Conservation (phyloP, 1,140 invertebrate species). For the Panagrolaimus sp. region DNA sequence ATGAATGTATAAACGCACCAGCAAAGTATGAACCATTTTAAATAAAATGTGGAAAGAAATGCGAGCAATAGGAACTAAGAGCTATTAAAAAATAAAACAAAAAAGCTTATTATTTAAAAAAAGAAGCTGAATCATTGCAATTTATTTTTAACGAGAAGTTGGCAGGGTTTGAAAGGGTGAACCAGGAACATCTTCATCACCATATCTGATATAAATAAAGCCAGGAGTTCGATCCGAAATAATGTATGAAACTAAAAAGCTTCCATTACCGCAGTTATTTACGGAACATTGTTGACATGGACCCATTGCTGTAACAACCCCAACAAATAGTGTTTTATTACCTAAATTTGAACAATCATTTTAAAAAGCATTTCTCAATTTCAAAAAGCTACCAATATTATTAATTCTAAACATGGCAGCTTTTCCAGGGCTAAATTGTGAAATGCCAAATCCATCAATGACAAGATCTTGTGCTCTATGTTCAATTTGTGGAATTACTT, state of each 20-base stretch:
- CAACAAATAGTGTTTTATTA: slow-evolving; percentile 9
- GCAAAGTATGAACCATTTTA: too few relatives aligned
- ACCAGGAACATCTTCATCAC: neutral
- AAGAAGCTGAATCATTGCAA: too few relatives aligned
- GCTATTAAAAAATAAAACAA: too few relatives aligned
- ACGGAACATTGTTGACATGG: slow-evolving; percentile 88
- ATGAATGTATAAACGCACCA: too few relatives aligned
- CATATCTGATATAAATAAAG: slow-evolving; percentile 16
- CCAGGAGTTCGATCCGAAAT: slow-evolving; percentile 4
- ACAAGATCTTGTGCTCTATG: neutral
- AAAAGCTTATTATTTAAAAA: too few relatives aligned
- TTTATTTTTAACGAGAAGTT: neutral
- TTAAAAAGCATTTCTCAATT: neutral
- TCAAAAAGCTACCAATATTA: neutral
- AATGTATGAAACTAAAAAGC: slow-evolving; percentile 61
- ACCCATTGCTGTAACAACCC: slow-evolving; percentile 8
- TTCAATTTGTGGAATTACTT: neutral
- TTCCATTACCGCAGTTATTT: slow-evolving; percentile 82
- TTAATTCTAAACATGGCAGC: slow-evolving; percentile 1
- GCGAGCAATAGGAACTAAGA: too few relatives aligned
- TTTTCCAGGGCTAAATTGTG: slow-evolving; percentile 3
- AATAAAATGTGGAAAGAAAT: too few relatives aligned
- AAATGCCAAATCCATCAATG: neutral
- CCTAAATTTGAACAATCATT: neutral
- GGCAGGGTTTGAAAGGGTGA: slow-evolving; percentile 12